Percentiles rank a stretch among this genome's conserved stretches.
Conservation (phyloP, 2,888 invertebrate genomes). For the Copidosoma aretas region DNA sequence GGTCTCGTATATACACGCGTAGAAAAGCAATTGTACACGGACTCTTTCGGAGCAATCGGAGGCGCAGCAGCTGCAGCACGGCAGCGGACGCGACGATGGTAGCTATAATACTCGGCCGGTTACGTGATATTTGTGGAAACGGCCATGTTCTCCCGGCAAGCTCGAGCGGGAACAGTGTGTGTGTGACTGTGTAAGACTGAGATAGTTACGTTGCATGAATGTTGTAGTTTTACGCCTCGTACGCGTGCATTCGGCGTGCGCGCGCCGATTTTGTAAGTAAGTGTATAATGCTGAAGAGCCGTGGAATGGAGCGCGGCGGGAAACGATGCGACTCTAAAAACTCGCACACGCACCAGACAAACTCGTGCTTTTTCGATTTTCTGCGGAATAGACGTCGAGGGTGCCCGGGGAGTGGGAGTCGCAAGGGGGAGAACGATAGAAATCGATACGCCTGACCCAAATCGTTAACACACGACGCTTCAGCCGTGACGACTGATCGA, state of each 20-base stretch:
- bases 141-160: slow-evolving; percentile 34
- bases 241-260: slow-evolving; percentile 8
- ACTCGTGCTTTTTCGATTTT: too few species aligned
- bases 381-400: too few species aligned
- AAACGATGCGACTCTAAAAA: too few species aligned
- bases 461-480: neutral
- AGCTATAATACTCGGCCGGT: slow-evolving; percentile 26
- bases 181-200: neutral
- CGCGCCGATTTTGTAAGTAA: slow-evolving; percentile 1
- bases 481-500: neutral
- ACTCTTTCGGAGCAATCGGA: neutral
- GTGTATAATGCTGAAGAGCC: too few species aligned
- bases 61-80: neutral
- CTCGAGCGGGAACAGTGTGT: slow-evolving; percentile 6
- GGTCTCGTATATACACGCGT: too few species aligned
- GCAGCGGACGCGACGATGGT: too few species aligned
- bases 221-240: too few species aligned
- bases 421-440: neutral
- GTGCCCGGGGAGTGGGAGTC: neutral
- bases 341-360: too few species aligned
- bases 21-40: neutral
- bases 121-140: slow-evolving; percentile 42
- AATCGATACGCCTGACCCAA: slow-evolving; percentile 26
- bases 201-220: too few species aligned
- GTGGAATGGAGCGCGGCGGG: too few species aligned